Evolutionary conservation across 1,140 invertebrate species (phyloP), one percentile per base, ranked within the genome.

Genomic region (Tetramorium alpestre): DNA sequence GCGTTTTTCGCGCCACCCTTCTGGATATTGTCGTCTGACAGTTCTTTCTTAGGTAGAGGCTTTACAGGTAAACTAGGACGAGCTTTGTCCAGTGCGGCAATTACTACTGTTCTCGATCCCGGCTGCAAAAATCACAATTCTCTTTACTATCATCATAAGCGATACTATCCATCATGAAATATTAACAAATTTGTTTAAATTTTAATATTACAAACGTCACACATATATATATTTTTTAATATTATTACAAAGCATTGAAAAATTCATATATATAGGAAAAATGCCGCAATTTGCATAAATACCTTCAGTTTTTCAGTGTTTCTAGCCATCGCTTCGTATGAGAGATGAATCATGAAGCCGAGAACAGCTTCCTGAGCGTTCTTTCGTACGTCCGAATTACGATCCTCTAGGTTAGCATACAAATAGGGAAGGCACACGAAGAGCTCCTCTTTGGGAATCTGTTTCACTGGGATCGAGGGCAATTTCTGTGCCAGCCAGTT

Each of bases 271-370:
- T 11, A 38, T 5, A 77, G 22, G 22, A 51, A 41, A 62, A 1
- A 69, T 82, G 18, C 1, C 10, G 38, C n/a, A 85, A 38, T 54
- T 51, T 0, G 44, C 18, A 28, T 10, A 47, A 77, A 88, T 94
- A 97, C 97, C 96, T 99, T 99, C 1, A 98, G 93, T 94, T 98
- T 98, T 90, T 98, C 97, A 13, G 97, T 96, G 56, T 97, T 97
- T 84, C 97, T 97, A 5, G 96, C 94, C 97, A 99, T 98, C 0
- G 96, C 88, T 60, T 99, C 98, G 91, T 97, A 99, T 7, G 98
- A 98, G 1, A 98, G 94, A 95, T 99, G 98, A 82, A 99, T 97
- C 98, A 99, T 99, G 88, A 99, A 97, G 8, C 98, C 98, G 38
- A 99, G 94, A 28, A 99, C 96, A 65, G 98, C 98, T 92, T 99